phyloP scores from a whole-genome alignment of 1,140 invertebrate genomes.

The Meloidogyne chitwoodi region DNA sequence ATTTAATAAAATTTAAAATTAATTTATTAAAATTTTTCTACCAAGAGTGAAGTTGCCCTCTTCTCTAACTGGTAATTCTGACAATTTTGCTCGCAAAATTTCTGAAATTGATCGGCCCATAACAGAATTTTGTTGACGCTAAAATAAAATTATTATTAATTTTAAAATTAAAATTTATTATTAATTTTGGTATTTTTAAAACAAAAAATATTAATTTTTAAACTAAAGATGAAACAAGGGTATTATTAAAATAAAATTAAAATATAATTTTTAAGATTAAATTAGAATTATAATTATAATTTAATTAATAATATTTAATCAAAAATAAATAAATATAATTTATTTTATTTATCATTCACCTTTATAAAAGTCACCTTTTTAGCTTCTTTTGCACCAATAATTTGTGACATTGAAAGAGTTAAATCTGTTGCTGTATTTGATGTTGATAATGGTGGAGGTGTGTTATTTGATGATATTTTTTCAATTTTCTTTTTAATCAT shows the following conservation, averaged over 20 bases:
- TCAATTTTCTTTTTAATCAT: neutral
- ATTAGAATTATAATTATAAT: no score
- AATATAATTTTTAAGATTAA: no score
- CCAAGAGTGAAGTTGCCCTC: slow-evolving; percentile 34
- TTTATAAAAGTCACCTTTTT: neutral
- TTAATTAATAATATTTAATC: no score
- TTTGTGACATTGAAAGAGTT: neutral
- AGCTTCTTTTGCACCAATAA: neutral
- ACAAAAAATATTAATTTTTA: no score
- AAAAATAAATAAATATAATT: no score
- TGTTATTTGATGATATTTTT: neutral
- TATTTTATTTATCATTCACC: neutral
- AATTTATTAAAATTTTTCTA: neutral
- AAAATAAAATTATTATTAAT: neutral
- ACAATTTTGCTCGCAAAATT: slow-evolving; percentile 19
- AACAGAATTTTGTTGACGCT: neutral
- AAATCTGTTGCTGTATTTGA: neutral
- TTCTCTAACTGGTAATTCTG: slow-evolving; percentile 15
- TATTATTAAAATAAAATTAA: no score
- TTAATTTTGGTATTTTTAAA: no score
- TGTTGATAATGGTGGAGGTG: neutral
- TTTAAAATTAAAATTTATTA: no score
- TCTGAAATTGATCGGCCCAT: slow-evolving; percentile 16
- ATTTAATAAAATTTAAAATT: neutral
- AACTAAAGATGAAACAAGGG: no score